These are phyloP conservation scores for Nomada lathburiana DNA, from an alignment of 2,888 invertebrate genomes.

Conservation along the genomic window DNA sequence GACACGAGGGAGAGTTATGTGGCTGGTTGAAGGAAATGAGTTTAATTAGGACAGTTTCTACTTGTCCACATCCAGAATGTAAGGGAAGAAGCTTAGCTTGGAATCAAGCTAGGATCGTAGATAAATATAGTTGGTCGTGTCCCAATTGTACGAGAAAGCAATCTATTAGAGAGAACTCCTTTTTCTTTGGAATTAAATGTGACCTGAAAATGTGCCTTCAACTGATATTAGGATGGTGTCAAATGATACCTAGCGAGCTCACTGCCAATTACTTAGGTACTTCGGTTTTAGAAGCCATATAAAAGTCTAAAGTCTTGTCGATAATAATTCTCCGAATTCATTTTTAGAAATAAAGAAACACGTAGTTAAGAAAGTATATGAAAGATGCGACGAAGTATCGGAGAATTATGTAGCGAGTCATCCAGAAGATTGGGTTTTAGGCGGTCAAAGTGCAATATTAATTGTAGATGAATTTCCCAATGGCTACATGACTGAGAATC, in stretches of 20 bases:
- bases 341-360: constrained; percentile 86
- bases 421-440: constrained; percentile 85
- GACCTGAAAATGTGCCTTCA: constrained; percentile 87
- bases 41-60: constrained; percentile 83
- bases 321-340: neutral
- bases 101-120: constrained; percentile 85
- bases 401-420: constrained; percentile 84
- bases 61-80: constrained; percentile 83
- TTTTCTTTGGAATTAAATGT: constrained; percentile 88
- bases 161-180: constrained; percentile 86
- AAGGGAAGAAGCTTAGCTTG: constrained; percentile 84
- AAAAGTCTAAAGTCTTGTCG: neutral
- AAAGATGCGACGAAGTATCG: constrained; percentile 86
- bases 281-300: neutral
- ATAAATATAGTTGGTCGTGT: constrained; percentile 86
- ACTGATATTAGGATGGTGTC: constrained; percentile 88
- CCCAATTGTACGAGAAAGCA: constrained; percentile 84
- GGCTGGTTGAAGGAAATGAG: constrained; percentile 86
- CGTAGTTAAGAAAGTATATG: constrained; percentile 86
- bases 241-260: constrained; percentile 86
- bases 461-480: constrained; percentile 89
- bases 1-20: constrained; percentile 86
- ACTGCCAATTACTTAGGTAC: constrained; percentile 86
- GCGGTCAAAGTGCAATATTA: constrained; percentile 87
- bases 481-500: constrained; percentile 86